Conservation (phyloP, 2,888 invertebrate genomes). For the Meghimatium bilineatum region DNA sequence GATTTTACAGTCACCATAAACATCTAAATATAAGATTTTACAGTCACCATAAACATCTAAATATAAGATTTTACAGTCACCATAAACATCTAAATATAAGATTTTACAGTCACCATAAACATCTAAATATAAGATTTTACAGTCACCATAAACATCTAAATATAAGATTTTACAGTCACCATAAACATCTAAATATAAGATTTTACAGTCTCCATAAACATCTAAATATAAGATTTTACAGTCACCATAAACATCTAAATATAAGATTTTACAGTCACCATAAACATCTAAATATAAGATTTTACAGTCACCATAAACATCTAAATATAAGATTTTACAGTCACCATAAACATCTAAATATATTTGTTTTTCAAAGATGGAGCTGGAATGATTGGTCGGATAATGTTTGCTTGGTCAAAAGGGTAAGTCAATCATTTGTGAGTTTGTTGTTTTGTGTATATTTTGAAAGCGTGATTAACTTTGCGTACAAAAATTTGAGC, state of each 20-base stretch:
- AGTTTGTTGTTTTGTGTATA: background rate
- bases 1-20: background rate
- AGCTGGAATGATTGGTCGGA: slow-evolving; percentile 91
- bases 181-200: background rate
- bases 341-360: background rate
- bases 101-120: background rate
- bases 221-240: too few relatives aligned
- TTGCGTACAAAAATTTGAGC: too few relatives aligned
- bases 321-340: background rate
- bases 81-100: background rate
- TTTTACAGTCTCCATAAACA: too few relatives aligned
- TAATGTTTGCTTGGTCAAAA: slow-evolving; percentile 92
- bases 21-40: background rate
- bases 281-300: background rate
- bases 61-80: background rate
- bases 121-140: background rate
- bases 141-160: background rate
- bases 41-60: background rate
- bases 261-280: background rate
- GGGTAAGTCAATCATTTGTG: slow-evolving; percentile 80
- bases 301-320: background rate
- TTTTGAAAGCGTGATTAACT: background rate
- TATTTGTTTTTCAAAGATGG: slow-evolving; percentile 80
- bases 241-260: background rate
- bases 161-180: background rate